Base-by-base conservation (phyloP, 2,888 invertebrate genomes). In the Chromoteleia sp. region DNA sequence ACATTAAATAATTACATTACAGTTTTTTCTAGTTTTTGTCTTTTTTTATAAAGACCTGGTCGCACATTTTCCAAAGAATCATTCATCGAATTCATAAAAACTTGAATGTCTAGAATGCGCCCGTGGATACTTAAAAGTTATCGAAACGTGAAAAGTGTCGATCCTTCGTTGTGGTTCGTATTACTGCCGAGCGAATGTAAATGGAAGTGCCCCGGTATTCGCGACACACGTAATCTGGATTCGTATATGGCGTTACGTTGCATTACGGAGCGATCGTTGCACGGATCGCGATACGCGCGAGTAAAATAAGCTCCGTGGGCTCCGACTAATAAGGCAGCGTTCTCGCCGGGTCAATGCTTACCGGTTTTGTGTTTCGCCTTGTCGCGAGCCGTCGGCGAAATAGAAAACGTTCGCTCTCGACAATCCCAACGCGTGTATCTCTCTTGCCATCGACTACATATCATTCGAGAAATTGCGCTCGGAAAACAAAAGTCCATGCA, bases 261-360 rank as follows among this genome's bases (percentile, higher is more conserved):
- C 76, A 63, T 61, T 61, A 45, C 67, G 17, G 75, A 21, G 63
- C 59, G 74, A 81, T 81, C 70, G 80, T 80, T 80, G 73, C 80
- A 74, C 65, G 74, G 70, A 83, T 80, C 81, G 70, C 65, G 81
- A 81, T 75, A 76, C 41, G 71, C 73, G 73, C 59, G 83, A 83
- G 87, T 87, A 86, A 88, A 88, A 88, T 87, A 88, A 89, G 85
- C 85, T 80, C 63, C 85, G 86, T 85, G 85, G 84, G 82, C 85
- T 84, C 84, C 83, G 83, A 84, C 67, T 86, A 70, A 90, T 90
- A 90, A 89, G 90, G 90, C 84, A 88, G 85, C 87, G 86, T 87
- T 87, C 87, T 88, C 86, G 84, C 85, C 88, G 84, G 90, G 90
- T 90, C 90, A 90, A 90, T 90, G 90, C 89, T 88, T 90, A 90